These are phyloP conservation scores for Ostrea edulis DNA, from an alignment of 1,140 invertebrate genomes.

Conservation along the genomic window DNA sequence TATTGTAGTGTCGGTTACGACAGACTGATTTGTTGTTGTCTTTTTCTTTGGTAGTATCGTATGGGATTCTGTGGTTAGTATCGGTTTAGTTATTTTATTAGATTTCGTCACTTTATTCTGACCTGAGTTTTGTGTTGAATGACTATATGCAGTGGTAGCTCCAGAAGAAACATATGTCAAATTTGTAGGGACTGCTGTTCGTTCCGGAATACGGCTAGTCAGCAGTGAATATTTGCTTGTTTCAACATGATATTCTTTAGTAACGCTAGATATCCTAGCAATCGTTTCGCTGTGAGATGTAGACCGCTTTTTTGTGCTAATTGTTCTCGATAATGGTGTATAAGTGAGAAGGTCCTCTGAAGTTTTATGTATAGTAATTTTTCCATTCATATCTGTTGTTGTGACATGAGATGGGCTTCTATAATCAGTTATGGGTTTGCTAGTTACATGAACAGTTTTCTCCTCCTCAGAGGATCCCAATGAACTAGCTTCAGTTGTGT, in stretches of 20 bases:
- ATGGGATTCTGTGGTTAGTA: neutral
- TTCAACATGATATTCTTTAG: neutral
- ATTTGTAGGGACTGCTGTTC: neutral
- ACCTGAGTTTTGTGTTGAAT: neutral
- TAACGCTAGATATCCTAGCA: neutral
- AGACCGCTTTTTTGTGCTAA: neutral
- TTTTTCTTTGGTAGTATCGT: neutral
- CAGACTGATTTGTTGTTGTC: neutral
- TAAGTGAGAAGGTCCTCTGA: too few species aligned
- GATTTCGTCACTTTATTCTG: neutral
- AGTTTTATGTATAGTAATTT: too few species aligned
- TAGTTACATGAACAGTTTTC: neutral
- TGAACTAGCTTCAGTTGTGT: neutral
- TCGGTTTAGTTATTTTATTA: conserved; percentile 27
- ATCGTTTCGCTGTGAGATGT: neutral
- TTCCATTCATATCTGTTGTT: too few species aligned
- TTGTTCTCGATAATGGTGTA: neutral
- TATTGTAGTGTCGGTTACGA: neutral
- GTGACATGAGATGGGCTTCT: too few species aligned
- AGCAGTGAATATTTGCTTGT: neutral
- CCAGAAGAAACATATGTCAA: neutral
- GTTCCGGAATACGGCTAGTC: neutral
- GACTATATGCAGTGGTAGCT: neutral
- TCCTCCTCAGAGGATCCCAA: neutral
- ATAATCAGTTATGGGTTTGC: neutral